Evolutionary conservation across 2,113 vertebrate genomes (phyloP).

Genomic region (Corvus hawaiiensis): DNA sequence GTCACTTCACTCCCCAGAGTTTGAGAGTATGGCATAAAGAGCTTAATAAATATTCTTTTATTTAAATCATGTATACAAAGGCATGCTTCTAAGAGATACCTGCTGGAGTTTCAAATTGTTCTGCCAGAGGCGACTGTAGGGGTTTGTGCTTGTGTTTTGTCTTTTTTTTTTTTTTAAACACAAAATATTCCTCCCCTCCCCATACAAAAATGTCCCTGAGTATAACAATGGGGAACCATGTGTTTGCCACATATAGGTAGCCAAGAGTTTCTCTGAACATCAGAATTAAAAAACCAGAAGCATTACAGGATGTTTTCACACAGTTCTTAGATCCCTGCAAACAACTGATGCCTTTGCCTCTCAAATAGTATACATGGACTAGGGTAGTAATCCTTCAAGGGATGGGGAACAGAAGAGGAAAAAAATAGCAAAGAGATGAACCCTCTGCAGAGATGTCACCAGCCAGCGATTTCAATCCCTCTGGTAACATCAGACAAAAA

Average conservation of each 20-base stretch:
- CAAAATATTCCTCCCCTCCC: not conserved
- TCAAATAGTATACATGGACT: rapidly evolving
- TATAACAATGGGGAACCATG: not conserved
- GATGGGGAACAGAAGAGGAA: not conserved
- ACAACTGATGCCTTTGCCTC: not conserved
- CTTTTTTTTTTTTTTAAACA: not conserved
- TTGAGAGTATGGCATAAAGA: not conserved
- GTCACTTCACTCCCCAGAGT: not conserved
- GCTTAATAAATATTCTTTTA: not conserved
- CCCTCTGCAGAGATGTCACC: not conserved
- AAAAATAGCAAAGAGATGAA: not conserved
- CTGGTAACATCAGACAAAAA: not conserved
- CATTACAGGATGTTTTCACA: not conserved
- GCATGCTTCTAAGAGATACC: not conserved
- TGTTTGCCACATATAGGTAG: not conserved
- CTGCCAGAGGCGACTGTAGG: not conserved
- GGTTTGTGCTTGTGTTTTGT: rapidly evolving
- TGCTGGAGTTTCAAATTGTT: not conserved
- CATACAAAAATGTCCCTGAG: not conserved
- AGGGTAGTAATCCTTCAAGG: not conserved
- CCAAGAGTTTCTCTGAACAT: not conserved
- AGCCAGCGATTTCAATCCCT: not conserved
- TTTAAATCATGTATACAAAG: not conserved
- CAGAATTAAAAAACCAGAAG: not conserved
- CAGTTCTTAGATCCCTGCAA: not conserved